A percentile compares a stretch with the other conserved stretches of the same genome.
Evolutionary conservation across 1,140 invertebrate species (phyloP).

Genomic region (Ceratina australensis): DNA sequence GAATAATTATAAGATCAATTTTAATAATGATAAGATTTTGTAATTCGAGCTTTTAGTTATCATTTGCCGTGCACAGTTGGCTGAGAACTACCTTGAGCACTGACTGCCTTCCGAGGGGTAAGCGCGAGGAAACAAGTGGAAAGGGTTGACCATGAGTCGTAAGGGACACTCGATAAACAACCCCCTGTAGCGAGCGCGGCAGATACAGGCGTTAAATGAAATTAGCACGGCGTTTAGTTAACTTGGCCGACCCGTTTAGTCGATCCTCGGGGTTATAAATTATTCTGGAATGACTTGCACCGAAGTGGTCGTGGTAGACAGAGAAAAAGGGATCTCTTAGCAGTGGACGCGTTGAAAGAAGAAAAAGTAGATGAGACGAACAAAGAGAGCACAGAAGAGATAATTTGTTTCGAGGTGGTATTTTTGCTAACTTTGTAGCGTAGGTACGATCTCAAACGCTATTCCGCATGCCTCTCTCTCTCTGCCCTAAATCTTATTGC

Average conservation of each 20-base stretch:
- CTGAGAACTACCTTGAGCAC: no score
- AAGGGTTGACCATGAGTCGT: constrained; percentile 25
- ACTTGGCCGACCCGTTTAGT: constrained; percentile 69
- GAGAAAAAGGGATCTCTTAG: constrained; percentile 28
- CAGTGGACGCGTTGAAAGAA: not conserved
- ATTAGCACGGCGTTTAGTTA: constrained; percentile 76
- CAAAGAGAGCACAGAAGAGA: constrained; percentile 24
- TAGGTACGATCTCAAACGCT: not conserved
- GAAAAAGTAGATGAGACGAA: not conserved
- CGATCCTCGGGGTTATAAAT: constrained; percentile 75
- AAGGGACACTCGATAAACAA: constrained; percentile 64
- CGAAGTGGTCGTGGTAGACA: constrained; percentile 50
- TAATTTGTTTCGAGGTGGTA: constrained; percentile 43
- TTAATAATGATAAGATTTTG: no score
- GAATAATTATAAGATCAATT: no score
- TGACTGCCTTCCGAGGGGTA: not conserved
- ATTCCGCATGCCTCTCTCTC: no score
- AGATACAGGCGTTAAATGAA: constrained; percentile 74
- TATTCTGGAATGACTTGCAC: constrained; percentile 75
- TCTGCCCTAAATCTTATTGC: no score
- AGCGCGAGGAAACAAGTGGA: constrained; percentile 16
- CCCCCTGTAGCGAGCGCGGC: constrained; percentile 59
- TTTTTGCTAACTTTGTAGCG: constrained; percentile 38
- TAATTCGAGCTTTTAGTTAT: no score
- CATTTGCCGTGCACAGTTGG: no score